These are phyloP conservation scores for Gobio gobio DNA, from an alignment of 2,113 vertebrate species.

Conservation along the genomic window DNA sequence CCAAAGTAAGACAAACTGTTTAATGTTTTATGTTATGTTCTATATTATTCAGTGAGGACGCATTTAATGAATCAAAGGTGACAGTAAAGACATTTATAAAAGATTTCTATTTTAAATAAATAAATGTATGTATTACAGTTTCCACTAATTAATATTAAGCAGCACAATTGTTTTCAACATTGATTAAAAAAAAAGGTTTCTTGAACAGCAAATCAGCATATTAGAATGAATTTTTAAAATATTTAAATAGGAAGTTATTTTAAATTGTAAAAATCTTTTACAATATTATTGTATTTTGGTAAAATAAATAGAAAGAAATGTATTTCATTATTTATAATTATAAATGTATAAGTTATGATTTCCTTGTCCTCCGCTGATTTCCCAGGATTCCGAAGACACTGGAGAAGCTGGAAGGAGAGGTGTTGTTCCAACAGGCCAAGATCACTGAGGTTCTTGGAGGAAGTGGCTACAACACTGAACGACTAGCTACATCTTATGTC, in stretches of 20 bases:
- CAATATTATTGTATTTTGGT: no score
- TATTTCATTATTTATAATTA: neutral
- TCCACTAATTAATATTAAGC: neutral
- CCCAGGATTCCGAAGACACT: constrained; percentile 81
- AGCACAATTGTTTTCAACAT: neutral
- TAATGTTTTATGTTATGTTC: neutral
- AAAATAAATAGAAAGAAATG: neutral
- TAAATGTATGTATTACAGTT: neutral
- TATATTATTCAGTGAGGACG: neutral
- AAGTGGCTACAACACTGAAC: constrained; percentile 90
- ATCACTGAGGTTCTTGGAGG: constrained; percentile 94
- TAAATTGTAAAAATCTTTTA: no score
- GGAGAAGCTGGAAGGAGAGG: constrained; percentile 78
- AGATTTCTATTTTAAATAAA: no score
- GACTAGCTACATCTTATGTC: constrained; percentile 88
- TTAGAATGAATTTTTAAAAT: neutral
- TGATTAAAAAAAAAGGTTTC: neutral
- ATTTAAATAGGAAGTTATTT: no score
- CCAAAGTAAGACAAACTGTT: constrained; percentile 76
- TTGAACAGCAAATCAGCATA: neutral
- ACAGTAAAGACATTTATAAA: no score
- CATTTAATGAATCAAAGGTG: no score
- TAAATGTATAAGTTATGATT: neutral
- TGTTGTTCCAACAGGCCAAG: constrained; percentile 93
- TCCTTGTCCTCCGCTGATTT: neutral